These are phyloP conservation scores for Parauchenoglanis punctatus DNA, from an alignment of 2,797 vertebrate genomes.

Conservation along the genomic window DNA sequence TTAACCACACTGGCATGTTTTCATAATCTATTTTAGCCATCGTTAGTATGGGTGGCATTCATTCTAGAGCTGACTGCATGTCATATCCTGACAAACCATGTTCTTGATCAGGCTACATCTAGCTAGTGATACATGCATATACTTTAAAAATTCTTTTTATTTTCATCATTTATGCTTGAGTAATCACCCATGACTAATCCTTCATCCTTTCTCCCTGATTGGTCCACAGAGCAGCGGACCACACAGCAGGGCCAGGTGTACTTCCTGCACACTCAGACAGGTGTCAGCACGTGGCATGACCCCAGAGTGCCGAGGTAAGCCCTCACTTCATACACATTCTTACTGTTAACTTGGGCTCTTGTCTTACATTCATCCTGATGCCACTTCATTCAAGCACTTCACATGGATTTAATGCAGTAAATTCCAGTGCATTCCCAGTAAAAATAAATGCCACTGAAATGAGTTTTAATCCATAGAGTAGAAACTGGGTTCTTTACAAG, in stretches of 20 bases:
- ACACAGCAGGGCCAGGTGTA: conserved; percentile 98
- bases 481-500: background rate
- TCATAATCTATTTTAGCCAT: background rate
- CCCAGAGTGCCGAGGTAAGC: conserved; percentile 92
- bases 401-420: background rate
- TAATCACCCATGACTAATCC: background rate
- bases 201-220: conserved; percentile 13
- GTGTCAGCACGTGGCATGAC: conserved; percentile 98
- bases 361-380: background rate
- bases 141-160: no score
- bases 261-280: conserved; percentile 97
- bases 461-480: background rate
- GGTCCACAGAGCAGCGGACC: conserved; percentile 91
- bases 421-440: background rate
- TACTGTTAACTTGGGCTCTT: background rate
- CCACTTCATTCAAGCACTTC: background rate
- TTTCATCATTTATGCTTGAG: background rate
- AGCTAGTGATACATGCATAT: background rate
- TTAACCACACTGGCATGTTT: background rate
- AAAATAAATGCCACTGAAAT: background rate
- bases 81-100: no score
- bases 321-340: background rate
- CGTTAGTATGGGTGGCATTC: background rate
- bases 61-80: background rate
- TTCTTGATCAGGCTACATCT: background rate